Percentiles rank a stretch among this genome's conserved stretches.
phyloP scores from a whole-genome alignment of 2,113 vertebrate genomes.

The Desmodus rotundus region DNA sequence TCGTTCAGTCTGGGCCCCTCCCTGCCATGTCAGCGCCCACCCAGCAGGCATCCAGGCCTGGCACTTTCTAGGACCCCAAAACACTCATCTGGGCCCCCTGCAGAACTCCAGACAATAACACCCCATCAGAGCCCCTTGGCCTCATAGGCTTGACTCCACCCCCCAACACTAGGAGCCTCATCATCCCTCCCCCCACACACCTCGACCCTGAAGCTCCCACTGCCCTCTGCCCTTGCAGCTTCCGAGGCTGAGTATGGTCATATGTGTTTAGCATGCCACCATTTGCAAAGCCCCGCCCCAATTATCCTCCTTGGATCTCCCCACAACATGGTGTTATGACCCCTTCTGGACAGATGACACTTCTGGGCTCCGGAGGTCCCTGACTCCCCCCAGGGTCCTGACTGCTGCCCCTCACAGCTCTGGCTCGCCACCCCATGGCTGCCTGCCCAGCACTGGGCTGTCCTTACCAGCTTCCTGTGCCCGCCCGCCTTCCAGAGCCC shows the following conservation, averaged over 20 bases:
- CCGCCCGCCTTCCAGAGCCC: not conserved
- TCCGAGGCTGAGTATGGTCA: not conserved
- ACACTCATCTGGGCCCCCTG: not conserved
- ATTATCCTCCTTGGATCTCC: not conserved
- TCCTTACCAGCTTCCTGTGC: no score
- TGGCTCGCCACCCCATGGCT: no score
- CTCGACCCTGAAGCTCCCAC: not conserved
- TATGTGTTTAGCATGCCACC: not conserved
- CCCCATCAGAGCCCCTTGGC: not conserved
- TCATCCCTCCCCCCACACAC: rapidly evolving
- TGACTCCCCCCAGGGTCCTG: not conserved
- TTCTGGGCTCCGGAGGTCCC: not conserved
- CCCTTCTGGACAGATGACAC: not conserved
- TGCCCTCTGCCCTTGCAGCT: not conserved
- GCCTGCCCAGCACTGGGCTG: no score
- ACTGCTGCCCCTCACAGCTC: not conserved
- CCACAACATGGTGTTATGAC: no score
- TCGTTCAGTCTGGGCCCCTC: not conserved
- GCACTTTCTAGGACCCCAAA: not conserved
- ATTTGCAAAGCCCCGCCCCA: no score
- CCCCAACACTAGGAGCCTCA: rapidly evolving
- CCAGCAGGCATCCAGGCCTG: no score
- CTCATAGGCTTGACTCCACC: not conserved
- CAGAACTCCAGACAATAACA: not conserved
- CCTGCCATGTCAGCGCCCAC: rapidly evolving